These are phyloP conservation scores for Aromia moschata DNA, from an alignment of 2,888 invertebrate genomes.

Conservation along the genomic window DNA sequence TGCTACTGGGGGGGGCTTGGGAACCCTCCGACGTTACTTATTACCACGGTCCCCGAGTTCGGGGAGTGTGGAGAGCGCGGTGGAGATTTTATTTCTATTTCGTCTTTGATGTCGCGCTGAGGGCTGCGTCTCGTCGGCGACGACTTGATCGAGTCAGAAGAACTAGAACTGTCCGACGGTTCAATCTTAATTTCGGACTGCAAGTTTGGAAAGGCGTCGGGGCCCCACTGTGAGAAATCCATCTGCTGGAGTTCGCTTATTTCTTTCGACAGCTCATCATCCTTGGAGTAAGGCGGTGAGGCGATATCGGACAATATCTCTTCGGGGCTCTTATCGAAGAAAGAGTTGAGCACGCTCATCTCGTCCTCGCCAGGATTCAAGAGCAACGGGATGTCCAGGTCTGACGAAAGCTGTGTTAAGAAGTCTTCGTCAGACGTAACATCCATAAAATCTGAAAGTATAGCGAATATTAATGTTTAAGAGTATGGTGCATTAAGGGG, in stretches of 20 bases:
- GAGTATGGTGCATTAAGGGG: conserved; percentile 1
- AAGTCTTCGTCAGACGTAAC: conserved; percentile 59
- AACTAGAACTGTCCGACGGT: conserved; percentile 42
- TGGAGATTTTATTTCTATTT: conserved; percentile 34
- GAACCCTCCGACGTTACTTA: conserved; percentile 6
- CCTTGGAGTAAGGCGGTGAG: conserved; percentile 43
- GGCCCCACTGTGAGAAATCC: conserved; percentile 46
- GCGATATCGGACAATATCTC: conserved; percentile 58
- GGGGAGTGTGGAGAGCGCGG: conserved; percentile 34
- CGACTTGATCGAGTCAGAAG: conserved; percentile 48
- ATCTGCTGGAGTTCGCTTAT: conserved; percentile 43
- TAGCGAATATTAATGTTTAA: conserved; percentile 2
- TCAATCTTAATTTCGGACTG: conserved; percentile 52
- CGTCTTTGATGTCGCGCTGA: conserved; percentile 29
- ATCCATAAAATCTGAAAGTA: conserved; percentile 53
- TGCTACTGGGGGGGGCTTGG: conserved; percentile 17
- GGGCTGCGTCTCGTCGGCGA: conserved; percentile 40
- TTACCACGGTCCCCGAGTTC: conserved; percentile 16
- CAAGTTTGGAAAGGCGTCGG: conserved; percentile 47
- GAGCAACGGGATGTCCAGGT: conserved; percentile 59
- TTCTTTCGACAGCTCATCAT: conserved; percentile 36
- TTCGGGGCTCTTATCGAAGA: conserved; percentile 57
- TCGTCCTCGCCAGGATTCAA: conserved; percentile 58
- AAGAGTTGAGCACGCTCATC: conserved; percentile 55
- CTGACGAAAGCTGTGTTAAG: conserved; percentile 57